Evolutionary conservation across 2,888 invertebrate genomes (phyloP).

Genomic region (Gasteruption jaculator): DNA sequence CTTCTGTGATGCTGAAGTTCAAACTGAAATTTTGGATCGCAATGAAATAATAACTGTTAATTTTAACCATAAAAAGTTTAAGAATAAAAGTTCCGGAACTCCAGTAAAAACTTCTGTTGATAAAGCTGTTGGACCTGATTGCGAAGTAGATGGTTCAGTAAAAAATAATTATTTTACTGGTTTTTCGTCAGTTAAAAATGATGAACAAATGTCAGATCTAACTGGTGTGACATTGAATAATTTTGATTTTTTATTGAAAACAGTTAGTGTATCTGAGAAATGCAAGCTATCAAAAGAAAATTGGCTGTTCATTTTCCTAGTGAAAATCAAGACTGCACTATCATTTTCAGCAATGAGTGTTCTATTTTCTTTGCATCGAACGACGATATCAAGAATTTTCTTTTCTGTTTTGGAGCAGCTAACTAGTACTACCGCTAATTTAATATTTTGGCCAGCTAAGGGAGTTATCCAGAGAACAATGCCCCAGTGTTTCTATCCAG

Average conservation of each 20-base stretch:
- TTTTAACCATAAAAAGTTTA: constrained; percentile 6
- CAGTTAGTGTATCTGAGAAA: constrained; percentile 13
- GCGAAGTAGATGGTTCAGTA: constrained; percentile 1
- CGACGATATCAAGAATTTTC: constrained; percentile 24
- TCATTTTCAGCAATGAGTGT: constrained; percentile 24
- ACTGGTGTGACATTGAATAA: constrained; percentile 16
- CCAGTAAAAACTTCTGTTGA: constrained; percentile 9
- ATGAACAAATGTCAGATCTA: constrained; percentile 19
- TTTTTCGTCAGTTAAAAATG: constrained; percentile 17
- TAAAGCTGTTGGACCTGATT: constrained; percentile 9
- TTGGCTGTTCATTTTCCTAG: constrained; percentile 24
- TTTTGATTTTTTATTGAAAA: constrained; percentile 19
- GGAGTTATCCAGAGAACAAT: constrained; percentile 9
- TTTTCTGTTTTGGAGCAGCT: constrained; percentile 10
- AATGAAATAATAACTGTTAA: background rate
- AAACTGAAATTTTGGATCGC: background rate
- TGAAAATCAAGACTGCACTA: constrained; percentile 26
- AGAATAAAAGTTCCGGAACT: too few species aligned
- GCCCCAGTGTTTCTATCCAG: constrained; percentile 11
- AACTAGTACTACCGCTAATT: constrained; percentile 5
- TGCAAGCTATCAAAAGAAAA: constrained; percentile 19
- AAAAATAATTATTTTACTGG: constrained; percentile 17
- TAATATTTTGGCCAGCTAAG: constrained; percentile 14
- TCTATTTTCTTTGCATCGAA: constrained; percentile 22
- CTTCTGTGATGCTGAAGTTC: too few species aligned